Conservation (phyloP, 2,888 invertebrate species). For the Panopea generosa region DNA sequence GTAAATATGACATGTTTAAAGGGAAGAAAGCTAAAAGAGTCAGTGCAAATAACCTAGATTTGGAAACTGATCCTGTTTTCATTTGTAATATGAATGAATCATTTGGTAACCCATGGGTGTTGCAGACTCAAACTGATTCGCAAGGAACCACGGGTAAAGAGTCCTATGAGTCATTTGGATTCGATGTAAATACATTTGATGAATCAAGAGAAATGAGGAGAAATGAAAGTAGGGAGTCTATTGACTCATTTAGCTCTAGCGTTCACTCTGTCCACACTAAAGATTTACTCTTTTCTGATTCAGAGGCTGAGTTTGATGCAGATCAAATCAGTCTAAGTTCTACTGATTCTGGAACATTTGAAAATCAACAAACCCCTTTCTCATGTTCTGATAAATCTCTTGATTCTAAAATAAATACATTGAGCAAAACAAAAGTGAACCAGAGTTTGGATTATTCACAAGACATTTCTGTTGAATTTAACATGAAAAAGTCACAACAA, state of each 20-base stretch:
- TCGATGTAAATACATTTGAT: slow-evolving; percentile 34
- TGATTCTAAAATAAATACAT: neutral
- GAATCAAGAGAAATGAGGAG: slow-evolving; percentile 4
- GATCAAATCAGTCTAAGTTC: slow-evolving; percentile 37
- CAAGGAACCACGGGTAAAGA: neutral
- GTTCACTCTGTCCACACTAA: slow-evolving; percentile 48
- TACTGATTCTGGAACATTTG: slow-evolving; percentile 20
- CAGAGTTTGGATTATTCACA: too few species aligned
- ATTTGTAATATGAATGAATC: slow-evolving; percentile 7
- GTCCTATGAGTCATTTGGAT: slow-evolving; percentile 40
- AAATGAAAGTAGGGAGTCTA: slow-evolving; percentile 45
- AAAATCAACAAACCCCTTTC: neutral
- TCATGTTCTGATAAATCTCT: neutral
- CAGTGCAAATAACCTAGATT: too few species aligned
- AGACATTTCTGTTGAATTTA: too few species aligned
- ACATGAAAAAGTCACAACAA: too few species aligned
- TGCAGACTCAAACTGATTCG: slow-evolving; percentile 10
- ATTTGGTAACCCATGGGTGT: slow-evolving; percentile 56
- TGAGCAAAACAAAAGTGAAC: too few species aligned
- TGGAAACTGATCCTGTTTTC: slow-evolving; percentile 1
- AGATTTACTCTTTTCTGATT: slow-evolving; percentile 55
- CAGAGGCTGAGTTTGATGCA: slow-evolving; percentile 48
- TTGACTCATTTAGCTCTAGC: slow-evolving; percentile 60
- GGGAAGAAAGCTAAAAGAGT: neutral
- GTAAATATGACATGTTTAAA: neutral